Evolutionary conservation across 2,113 vertebrate genomes (phyloP).

Genomic region (Heterotilapia buettikoferi): DNA sequence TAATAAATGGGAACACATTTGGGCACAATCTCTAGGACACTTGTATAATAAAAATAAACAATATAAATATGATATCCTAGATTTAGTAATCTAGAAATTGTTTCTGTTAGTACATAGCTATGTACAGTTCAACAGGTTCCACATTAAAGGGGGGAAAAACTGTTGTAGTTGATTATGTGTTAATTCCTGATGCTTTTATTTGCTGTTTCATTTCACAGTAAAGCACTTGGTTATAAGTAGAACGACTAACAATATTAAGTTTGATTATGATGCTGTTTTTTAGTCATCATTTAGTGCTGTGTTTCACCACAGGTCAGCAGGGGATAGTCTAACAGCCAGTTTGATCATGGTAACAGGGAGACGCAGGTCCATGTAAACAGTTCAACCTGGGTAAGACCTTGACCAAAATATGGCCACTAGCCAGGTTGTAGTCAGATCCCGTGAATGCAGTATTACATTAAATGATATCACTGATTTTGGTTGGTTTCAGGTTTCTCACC

Average conservation of each 20-base stretch:
- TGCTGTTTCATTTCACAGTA: neutral
- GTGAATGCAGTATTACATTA: neutral
- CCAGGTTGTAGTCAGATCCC: neutral
- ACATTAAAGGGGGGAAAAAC: rapidly evolving
- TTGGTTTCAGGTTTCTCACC: neutral
- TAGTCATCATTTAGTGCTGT: neutral
- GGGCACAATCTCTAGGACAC: neutral
- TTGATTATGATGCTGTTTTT: neutral
- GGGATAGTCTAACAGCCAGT: neutral
- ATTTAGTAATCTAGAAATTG: neutral
- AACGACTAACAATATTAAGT: neutral
- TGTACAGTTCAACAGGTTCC: no score
- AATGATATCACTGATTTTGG: neutral
- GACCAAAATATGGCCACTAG: neutral
- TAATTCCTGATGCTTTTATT: neutral
- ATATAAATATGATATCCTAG: neutral
- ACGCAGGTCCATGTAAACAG: neutral
- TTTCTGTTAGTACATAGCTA: neutral
- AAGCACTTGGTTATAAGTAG: neutral
- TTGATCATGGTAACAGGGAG: neutral
- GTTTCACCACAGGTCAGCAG: neutral
- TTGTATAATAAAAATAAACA: neutral
- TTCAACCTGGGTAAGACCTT: neutral
- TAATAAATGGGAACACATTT: neutral
- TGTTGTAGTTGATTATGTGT: rapidly evolving